Percentiles rank a stretch among this genome's conserved stretches.
These are phyloP conservation scores for Euthynnus affinis DNA, from an alignment of 2,797 vertebrate species.

Conservation along the genomic window DNA sequence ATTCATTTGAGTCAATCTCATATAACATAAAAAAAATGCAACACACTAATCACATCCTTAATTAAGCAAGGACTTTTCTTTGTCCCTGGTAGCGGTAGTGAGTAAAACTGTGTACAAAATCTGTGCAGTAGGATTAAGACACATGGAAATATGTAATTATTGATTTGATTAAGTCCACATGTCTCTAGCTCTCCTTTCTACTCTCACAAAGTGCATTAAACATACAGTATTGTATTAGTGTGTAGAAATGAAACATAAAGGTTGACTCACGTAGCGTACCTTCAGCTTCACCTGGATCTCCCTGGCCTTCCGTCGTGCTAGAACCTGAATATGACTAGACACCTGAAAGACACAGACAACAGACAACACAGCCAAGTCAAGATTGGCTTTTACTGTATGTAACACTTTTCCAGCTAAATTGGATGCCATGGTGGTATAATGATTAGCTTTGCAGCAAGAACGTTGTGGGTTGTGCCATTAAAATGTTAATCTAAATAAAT, in stretches of 20 bases:
- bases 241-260: constrained; percentile 40
- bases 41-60: constrained; percentile 12
- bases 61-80: neutral
- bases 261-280: constrained; percentile 89
- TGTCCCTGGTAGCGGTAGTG: neutral
- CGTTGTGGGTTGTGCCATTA: neutral
- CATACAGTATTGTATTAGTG: neutral
- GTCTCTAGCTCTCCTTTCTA: neutral
- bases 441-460: neutral
- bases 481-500: too few species aligned
- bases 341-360: constrained; percentile 84
- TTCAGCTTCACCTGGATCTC: constrained; percentile 99
- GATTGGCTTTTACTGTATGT: neutral
- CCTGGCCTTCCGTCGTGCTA: constrained; percentile 95
- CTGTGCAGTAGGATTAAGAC: neutral
- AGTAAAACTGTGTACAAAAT: neutral
- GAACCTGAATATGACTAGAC: constrained; percentile 97
- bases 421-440: neutral
- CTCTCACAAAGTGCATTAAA: neutral
- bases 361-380: constrained; percentile 8
- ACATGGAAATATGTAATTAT: neutral
- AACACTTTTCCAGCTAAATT: neutral
- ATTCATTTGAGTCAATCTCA: neutral
- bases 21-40: constrained; percentile 17
- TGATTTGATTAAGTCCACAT: neutral